phyloP scores from a whole-genome alignment of 2,797 vertebrate genomes.

The Clarias laeviceps region DNA sequence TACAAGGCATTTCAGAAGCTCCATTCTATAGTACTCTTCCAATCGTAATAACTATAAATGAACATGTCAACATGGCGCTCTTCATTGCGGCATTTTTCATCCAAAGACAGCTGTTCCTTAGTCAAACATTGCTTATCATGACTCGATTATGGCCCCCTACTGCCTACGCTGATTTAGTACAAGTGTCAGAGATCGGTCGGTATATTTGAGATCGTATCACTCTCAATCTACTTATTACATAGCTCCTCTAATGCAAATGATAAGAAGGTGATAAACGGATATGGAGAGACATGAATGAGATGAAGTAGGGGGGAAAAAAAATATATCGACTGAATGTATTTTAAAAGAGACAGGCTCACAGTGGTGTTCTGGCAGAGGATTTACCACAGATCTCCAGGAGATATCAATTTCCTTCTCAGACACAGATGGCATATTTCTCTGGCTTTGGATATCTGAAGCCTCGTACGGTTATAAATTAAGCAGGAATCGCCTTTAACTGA shows the following conservation, averaged over 20 bases:
- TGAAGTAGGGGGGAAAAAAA: neutral
- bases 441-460: slow-evolving; percentile 17
- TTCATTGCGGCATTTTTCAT: neutral
- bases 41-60: neutral
- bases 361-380: slow-evolving; percentile 13
- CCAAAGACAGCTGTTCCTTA: neutral
- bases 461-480: neutral
- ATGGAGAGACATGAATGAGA: neutral
- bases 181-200: neutral
- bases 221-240: neutral
- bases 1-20: neutral
- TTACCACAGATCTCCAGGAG: neutral
- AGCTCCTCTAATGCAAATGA: neutral
- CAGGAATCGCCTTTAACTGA: neutral
- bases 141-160: neutral
- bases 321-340: neutral
- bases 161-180: neutral
- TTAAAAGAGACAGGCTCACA: slow-evolving; percentile 7
- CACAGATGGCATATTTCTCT: slow-evolving; percentile 10
- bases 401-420: slow-evolving; percentile 8
- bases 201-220: neutral
- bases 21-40: neutral
- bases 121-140: neutral
- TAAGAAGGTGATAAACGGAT: slow-evolving; percentile 9
- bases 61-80: neutral